Conservation (phyloP, 2,797 vertebrate genomes). For the Lates japonicus region DNA sequence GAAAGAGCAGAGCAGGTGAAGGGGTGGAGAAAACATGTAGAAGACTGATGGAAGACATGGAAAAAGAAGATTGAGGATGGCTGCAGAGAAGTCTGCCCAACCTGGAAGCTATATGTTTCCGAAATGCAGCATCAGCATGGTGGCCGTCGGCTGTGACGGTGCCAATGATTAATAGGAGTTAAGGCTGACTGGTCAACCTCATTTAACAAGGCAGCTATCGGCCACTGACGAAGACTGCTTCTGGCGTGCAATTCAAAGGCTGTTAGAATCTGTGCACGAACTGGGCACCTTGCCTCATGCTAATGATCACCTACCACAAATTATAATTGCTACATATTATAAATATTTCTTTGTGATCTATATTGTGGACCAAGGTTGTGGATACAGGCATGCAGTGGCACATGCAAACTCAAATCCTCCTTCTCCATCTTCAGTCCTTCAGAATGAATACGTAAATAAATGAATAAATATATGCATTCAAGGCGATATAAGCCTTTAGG, state of each 20-base stretch:
- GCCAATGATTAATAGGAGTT: slow-evolving; percentile 75
- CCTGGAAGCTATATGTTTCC: slow-evolving; percentile 61
- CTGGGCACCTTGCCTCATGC: background rate
- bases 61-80: slow-evolving; percentile 16
- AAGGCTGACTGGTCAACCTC: slow-evolving; percentile 58
- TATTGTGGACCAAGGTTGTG: slow-evolving; percentile 23
- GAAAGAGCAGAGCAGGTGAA: background rate
- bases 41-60: slow-evolving; percentile 1
- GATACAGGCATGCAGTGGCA: background rate
- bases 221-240: slow-evolving; percentile 57
- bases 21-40: slow-evolving; percentile 8
- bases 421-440: background rate
- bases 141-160: slow-evolving; percentile 56
- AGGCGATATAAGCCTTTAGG: no score
- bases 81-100: slow-evolving; percentile 47
- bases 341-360: slow-evolving; percentile 7
- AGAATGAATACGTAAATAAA: background rate
- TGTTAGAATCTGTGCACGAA: slow-evolving; percentile 20
- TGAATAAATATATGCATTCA: no score
- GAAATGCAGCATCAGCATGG: slow-evolving; percentile 72
- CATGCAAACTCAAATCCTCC: background rate
- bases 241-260: slow-evolving; percentile 51
- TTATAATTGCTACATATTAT: slow-evolving; percentile 30
- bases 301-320: background rate
- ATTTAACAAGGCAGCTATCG: slow-evolving; percentile 73